Percentiles rank a stretch among this genome's conserved stretches.
phyloP scores from a whole-genome alignment of 2,113 vertebrate genomes.

The Cyphomyrus discorhynchus region DNA sequence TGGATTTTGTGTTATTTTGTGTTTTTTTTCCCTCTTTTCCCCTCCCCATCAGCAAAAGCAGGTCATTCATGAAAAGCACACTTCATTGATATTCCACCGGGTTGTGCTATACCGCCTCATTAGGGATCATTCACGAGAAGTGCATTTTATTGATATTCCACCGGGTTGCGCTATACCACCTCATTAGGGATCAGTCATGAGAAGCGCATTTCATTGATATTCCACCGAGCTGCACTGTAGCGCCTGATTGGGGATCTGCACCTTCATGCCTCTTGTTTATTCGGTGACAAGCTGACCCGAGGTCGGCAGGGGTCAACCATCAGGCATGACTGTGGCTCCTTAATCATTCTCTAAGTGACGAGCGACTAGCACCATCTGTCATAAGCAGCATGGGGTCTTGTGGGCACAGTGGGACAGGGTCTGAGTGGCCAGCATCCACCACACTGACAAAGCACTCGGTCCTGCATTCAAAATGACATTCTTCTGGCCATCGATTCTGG shows the following conservation, averaged over 20 bases:
- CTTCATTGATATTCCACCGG: not conserved
- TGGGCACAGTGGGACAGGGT: not conserved
- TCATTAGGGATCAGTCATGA: constrained; percentile 54
- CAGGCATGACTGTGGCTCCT: constrained; percentile 14
- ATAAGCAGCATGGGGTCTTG: not conserved
- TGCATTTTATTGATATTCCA: not conserved
- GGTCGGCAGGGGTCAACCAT: constrained; percentile 12
- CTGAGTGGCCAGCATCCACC: not conserved
- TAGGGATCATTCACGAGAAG: constrained; percentile 62
- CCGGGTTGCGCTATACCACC: not conserved
- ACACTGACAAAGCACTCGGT: not conserved
- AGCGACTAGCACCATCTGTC: constrained; percentile 9
- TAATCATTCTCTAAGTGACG: constrained; percentile 30
- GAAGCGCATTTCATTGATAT: constrained; percentile 51
- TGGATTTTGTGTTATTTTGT: constrained; percentile 46
- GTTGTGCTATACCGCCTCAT: not conserved
- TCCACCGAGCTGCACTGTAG: not conserved
- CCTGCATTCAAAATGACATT: not conserved
- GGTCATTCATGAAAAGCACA: constrained; percentile 68
- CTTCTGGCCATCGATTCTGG: not conserved
- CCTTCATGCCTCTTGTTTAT: constrained; percentile 25
- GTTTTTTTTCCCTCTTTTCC: constrained; percentile 50
- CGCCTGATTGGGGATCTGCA: constrained; percentile 30
- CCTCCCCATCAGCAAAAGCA: constrained; percentile 60
- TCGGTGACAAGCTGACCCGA: constrained; percentile 3